A percentile compares a stretch with the other conserved stretches of the same genome.
Conservation (phyloP, 2,113 vertebrate genomes). For the Amphilophus citrinellus region DNA sequence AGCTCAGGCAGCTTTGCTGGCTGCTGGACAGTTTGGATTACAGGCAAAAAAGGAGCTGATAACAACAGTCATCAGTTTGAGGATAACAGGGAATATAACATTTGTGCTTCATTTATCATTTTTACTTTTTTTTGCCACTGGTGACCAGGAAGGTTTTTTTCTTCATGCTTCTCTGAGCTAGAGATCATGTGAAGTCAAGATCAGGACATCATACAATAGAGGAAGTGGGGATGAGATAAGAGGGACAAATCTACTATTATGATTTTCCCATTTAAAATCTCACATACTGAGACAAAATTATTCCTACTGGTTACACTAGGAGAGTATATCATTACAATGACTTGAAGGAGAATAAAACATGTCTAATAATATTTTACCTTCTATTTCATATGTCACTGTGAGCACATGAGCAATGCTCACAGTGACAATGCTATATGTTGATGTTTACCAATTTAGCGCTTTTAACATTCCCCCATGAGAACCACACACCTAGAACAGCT, state of each 20-base stretch:
- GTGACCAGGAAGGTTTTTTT: neutral
- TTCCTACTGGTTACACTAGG: neutral
- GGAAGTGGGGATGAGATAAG: neutral
- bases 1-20: constrained; percentile 26
- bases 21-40: constrained; percentile 47
- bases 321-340: neutral
- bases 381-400: neutral
- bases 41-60: constrained; percentile 24
- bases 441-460: neutral
- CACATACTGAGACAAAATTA: neutral
- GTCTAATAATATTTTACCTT: neutral
- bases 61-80: neutral
- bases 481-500: neutral
- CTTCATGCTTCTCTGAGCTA: neutral
- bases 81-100: neutral
- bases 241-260: neutral
- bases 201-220: neutral
- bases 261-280: neutral
- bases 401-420: neutral
- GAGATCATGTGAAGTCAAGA: neutral
- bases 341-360: neutral
- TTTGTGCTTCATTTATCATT: neutral
- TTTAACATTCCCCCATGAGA: neutral
- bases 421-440: neutral
- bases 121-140: neutral